Evolutionary conservation across 1,140 invertebrate genomes (phyloP).

Genomic region (Aricia agestis): DNA sequence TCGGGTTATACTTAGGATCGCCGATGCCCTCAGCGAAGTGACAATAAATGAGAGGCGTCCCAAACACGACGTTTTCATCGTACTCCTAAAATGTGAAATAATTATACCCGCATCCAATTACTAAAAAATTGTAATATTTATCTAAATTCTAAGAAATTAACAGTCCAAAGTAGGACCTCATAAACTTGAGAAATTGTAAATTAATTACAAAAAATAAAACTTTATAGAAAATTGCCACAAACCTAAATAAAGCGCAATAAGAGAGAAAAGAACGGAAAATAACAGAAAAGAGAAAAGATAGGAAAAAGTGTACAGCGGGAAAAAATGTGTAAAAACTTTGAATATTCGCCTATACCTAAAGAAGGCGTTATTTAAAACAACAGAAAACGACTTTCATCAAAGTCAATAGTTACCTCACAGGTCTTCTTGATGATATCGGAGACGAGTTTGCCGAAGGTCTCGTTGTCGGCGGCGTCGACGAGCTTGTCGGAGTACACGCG

Average conservation of each 20-base stretch:
- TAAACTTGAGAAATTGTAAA: too few relatives aligned
- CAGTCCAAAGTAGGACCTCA: too few relatives aligned
- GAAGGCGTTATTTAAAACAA: too few relatives aligned
- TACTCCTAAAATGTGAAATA: constrained; percentile 42
- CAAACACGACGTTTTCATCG: constrained; percentile 65
- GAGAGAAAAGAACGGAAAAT: neutral
- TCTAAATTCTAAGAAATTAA: too few relatives aligned
- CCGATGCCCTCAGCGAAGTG: constrained; percentile 95
- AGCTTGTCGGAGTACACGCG: constrained; percentile 95
- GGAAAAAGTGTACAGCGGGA: too few relatives aligned
- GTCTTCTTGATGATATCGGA: constrained; percentile 89
- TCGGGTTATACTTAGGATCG: constrained; percentile 92
- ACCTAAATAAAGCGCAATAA: too few relatives aligned
- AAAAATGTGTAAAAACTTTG: neutral
- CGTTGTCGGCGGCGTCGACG: constrained; percentile 85
- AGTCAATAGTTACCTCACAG: constrained; percentile 80
- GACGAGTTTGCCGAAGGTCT: constrained; percentile 84
- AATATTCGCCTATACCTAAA: too few relatives aligned
- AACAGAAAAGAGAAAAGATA: too few relatives aligned
- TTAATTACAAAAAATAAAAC: too few relatives aligned
- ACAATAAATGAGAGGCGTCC: constrained; percentile 88
- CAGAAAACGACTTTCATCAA: neutral
- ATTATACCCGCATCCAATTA: too few relatives aligned
- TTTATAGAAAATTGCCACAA: too few relatives aligned
- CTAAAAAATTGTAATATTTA: too few relatives aligned